Evolutionary conservation across 1,140 invertebrate species (phyloP), one percentile per base, ranked within the genome.

Genomic region (Saccostrea cuccullata): DNA sequence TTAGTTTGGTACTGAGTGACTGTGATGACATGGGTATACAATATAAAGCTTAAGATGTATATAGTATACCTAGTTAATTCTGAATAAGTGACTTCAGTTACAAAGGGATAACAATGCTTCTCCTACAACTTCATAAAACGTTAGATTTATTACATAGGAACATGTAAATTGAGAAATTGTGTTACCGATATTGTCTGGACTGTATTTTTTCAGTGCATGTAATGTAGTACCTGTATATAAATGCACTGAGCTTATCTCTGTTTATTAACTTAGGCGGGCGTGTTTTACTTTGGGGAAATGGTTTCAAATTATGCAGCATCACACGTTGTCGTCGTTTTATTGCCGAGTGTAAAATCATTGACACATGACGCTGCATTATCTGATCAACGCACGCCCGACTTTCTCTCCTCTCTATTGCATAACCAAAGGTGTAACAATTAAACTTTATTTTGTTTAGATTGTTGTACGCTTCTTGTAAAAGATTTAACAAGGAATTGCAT

Each of bases 241-340:
- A 47, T 47, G 5, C 47, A 47, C 6, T 47, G 47, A 47, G 47
- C 47, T 47, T 64, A 64, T 64, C 58, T n/a, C 15, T 17, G n/a
- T 20, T n/a, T 64, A 64, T n/a, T 64, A 64, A 47, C 47, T 47
- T 0, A 5, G 9, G 9, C 47, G 47, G 17, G 58, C n/a, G 58
- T 64, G n/a, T 64, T 64, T 64, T 64, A 20, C 58, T 64, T 64
- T 64, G 17, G 15, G 58, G 1, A 6, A 20, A 8, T 20, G 60
- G 12, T 73, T 30, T 73, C 70, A 73, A 23, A 30, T 73, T 73
- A 73, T 73, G 70, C 70, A 73, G 30, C 70, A 73, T 73, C 70
- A 73, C 70, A 73, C 70, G 15, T 73, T 23, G 70, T 36, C 3
- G 17, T 36, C 5, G 2, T n/a, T 64, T 64, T 30, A 73, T 30